Evolutionary conservation across 1,140 invertebrate genomes (phyloP).

Genomic region (Bombus breviceps): DNA sequence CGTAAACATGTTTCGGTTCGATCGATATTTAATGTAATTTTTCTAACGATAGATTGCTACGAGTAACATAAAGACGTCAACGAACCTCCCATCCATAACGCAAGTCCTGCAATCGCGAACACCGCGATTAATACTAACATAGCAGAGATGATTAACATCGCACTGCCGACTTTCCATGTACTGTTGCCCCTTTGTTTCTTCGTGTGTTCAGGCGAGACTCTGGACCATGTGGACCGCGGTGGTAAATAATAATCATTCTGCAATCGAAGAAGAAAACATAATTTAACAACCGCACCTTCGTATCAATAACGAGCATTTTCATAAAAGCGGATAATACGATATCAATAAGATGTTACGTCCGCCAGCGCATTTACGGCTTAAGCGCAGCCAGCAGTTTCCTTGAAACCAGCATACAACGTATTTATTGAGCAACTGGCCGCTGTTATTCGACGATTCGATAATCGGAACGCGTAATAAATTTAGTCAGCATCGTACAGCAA

Average conservation of each 20-base stretch:
- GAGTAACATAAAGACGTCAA: constrained; percentile 60
- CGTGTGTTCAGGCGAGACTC: constrained; percentile 70
- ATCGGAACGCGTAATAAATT: constrained; percentile 59
- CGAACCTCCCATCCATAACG: constrained; percentile 90
- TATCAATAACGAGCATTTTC: neutral
- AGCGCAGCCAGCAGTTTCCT: no score
- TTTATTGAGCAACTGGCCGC: constrained; percentile 27
- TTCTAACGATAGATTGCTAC: no score
- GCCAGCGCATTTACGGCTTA: no score
- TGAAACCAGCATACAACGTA: no score
- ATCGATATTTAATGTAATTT: neutral
- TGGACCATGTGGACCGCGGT: constrained; percentile 77
- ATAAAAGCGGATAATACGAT: neutral
- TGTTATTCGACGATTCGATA: constrained; percentile 46
- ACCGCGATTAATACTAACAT: constrained; percentile 88
- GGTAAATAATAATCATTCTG: constrained; percentile 80
- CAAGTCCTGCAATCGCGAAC: constrained; percentile 88
- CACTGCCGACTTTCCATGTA: constrained; percentile 85
- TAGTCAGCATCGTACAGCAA: constrained; percentile 48
- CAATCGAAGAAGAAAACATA: constrained; percentile 55
- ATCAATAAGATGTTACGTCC: no score
- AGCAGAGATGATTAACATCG: constrained; percentile 86
- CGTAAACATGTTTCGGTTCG: neutral
- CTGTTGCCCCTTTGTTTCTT: constrained; percentile 72
- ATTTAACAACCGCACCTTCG: neutral